A percentile compares a stretch with the other conserved stretches of the same genome.
Evolutionary conservation across 2,888 invertebrate genomes (phyloP).

Genomic region (Chrysodeixis includens): DNA sequence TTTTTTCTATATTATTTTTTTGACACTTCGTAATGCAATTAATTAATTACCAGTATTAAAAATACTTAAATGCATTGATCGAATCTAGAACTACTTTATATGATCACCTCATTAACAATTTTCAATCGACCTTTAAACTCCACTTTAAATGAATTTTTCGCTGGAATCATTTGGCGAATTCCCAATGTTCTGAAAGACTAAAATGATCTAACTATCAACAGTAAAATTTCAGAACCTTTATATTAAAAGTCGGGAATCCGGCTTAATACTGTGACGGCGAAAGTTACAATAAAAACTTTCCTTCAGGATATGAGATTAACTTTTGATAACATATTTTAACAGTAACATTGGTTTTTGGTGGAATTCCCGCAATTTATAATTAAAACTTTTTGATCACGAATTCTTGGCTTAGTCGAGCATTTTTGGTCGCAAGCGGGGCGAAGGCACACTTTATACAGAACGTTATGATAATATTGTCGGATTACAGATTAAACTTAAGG

Average conservation of each 20-base stretch:
- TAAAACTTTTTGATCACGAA: constrained; percentile 24
- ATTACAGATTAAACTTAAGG: background rate
- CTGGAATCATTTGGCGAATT: background rate
- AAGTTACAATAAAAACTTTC: constrained; percentile 26
- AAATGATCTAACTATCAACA: constrained; percentile 3
- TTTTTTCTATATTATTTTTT: too few species aligned
- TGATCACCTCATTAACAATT: background rate
- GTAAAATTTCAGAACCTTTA: background rate
- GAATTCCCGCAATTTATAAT: constrained; percentile 32
- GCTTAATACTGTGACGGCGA: constrained; percentile 9
- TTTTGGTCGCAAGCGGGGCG: constrained; percentile 5
- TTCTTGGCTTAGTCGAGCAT: constrained; percentile 5
- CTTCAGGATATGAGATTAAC: constrained; percentile 20
- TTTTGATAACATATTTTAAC: constrained; percentile 38
- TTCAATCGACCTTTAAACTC: background rate
- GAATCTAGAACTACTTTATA: too few species aligned
- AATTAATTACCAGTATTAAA: too few species aligned
- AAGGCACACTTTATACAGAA: background rate
- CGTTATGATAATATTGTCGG: background rate
- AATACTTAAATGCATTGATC: too few species aligned
- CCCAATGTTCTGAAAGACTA: constrained; percentile 3
- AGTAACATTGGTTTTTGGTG: constrained; percentile 25
- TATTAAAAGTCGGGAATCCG: background rate
- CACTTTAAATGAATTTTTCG: background rate
- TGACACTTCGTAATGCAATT: too few species aligned